phyloP scores from a whole-genome alignment of 2,113 vertebrate species.

The Charadrius vociferus region DNA sequence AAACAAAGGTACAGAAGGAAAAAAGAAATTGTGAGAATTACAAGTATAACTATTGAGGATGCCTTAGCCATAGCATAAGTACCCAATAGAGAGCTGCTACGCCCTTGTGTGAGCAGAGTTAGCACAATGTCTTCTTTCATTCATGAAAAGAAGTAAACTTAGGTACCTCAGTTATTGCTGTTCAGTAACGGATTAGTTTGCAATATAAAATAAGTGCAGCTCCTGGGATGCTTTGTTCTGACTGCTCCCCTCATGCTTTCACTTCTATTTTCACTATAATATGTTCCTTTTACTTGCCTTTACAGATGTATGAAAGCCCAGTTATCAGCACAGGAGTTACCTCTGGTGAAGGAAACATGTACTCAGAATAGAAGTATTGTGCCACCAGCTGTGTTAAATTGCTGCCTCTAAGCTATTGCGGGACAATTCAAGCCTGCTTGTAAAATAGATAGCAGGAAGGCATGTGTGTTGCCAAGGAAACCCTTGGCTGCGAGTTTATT shows the following conservation, averaged over 20 bases:
- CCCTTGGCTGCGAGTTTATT: conserved; percentile 19
- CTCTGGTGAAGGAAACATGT: background rate
- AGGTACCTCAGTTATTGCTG: background rate
- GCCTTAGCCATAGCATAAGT: rapidly evolving
- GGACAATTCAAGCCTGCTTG: conserved; percentile 50
- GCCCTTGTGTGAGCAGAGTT: background rate
- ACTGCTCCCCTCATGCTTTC: background rate
- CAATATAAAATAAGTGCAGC: conserved; percentile 1
- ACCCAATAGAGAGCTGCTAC: background rate
- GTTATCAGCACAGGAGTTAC: conserved; percentile 8
- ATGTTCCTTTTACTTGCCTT: background rate
- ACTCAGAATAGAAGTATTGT: conserved; percentile 50
- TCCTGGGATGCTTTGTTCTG: conserved; percentile 3
- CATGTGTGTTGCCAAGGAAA: conserved; percentile 58
- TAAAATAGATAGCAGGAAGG: conserved; percentile 69
- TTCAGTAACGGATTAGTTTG: background rate
- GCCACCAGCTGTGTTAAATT: conserved; percentile 66
- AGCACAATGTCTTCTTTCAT: conserved; percentile 13
- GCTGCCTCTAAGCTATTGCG: conserved; percentile 27
- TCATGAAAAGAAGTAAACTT: background rate
- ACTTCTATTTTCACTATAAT: background rate
- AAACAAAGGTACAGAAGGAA: background rate
- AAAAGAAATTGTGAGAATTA: background rate
- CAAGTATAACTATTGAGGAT: background rate
- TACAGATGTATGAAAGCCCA: conserved; percentile 10